Conservation (phyloP, 1,140 invertebrate genomes). For the Drosophila auraria region DNA sequence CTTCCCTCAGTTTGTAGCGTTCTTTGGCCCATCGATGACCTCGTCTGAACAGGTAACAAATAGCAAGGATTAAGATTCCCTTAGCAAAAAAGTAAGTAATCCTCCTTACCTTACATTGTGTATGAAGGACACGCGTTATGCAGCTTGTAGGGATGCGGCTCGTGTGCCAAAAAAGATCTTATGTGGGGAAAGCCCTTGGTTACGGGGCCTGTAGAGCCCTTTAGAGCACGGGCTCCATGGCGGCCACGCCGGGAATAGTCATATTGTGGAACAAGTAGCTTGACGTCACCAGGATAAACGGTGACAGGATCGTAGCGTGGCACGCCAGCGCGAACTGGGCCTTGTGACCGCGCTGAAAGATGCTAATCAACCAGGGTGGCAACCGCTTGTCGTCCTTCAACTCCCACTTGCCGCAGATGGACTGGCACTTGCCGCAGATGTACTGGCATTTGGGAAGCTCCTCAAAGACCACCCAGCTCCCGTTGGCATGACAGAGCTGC, state of each 20-base stretch:
- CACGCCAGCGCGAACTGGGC: slow-evolving; percentile 72
- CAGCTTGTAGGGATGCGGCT: slow-evolving; percentile 21
- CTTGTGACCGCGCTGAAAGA: slow-evolving; percentile 20
- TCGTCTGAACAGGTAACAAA: too few relatives aligned
- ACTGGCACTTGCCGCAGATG: slow-evolving; percentile 11
- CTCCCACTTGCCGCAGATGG: slow-evolving; percentile 15
- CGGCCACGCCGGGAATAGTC: not conserved
- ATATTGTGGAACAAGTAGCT: not conserved
- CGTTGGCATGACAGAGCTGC: slow-evolving; percentile 12
- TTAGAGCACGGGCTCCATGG: slow-evolving; percentile 15
- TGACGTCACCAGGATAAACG: slow-evolving; percentile 35
- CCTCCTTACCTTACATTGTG: slow-evolving; percentile 6
- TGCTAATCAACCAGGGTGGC: slow-evolving; percentile 51
- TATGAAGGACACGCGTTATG: slow-evolving; percentile 19
- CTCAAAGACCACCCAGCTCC: not conserved
- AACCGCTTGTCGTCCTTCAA: not conserved
- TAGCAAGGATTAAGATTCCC: too few relatives aligned
- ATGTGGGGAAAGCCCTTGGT: not conserved
- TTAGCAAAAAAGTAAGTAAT: not conserved
- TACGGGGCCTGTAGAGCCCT: too few relatives aligned
- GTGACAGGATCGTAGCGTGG: slow-evolving; percentile 74
- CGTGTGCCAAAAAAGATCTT: not conserved
- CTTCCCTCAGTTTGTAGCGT: not conserved
- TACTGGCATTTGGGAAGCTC: slow-evolving; percentile 12
- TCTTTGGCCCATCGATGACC: too few relatives aligned